These are phyloP conservation scores for Labeo catla DNA, from an alignment of 2,113 vertebrate species.

Conservation along the genomic window DNA sequence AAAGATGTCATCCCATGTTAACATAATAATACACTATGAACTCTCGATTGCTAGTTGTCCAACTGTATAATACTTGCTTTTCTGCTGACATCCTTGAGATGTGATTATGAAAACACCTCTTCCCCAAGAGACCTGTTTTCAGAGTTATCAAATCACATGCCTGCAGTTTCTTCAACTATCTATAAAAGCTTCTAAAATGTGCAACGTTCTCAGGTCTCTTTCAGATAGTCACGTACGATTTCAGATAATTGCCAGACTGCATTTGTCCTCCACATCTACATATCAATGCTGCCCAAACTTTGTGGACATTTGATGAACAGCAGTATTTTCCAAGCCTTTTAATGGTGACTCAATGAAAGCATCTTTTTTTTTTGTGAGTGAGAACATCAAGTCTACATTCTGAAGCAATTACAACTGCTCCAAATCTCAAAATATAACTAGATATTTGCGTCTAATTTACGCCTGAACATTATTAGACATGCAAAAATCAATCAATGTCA, in stretches of 20 bases:
- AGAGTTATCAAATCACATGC: conserved; percentile 12
- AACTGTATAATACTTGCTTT: conserved; percentile 8
- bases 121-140: conserved; percentile 9
- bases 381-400: neutral
- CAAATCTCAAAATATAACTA: neutral
- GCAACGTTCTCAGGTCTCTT: neutral
- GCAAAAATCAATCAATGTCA: conserved; percentile 1
- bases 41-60: conserved; percentile 38
- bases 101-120: conserved; percentile 40
- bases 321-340: neutral
- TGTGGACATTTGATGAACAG: neutral
- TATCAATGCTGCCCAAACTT: neutral
- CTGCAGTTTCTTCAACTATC: neutral
- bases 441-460: neutral
- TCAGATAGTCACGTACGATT: neutral
- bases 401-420: neutral
- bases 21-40: conserved; percentile 31
- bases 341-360: neutral
- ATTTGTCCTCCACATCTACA: neutral
- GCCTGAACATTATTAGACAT: neutral
- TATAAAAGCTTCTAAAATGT: neutral
- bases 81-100: conserved; percentile 33
- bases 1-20: conserved; percentile 33
- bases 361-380: neutral
- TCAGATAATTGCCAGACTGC: neutral